A percentile compares a stretch with the other conserved stretches of the same genome.
These are phyloP conservation scores for Eustalomyia histrio DNA, from an alignment of 2,888 invertebrate genomes.

Conservation along the genomic window DNA sequence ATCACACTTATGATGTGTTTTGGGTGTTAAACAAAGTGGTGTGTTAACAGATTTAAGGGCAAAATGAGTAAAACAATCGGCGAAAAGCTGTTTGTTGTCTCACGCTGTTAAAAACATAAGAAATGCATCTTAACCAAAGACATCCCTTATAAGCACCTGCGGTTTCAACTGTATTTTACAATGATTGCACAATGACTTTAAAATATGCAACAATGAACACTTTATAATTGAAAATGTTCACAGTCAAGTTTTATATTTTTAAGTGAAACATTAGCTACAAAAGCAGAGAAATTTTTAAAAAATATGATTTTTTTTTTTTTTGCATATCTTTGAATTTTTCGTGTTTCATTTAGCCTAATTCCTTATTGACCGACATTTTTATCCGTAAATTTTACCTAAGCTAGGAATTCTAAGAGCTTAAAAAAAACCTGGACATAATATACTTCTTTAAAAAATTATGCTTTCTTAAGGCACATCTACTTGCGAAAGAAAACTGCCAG, in stretches of 20 bases:
- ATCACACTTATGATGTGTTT: constrained; percentile 21
- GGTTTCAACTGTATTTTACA: constrained; percentile 45
- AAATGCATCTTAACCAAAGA: constrained; percentile 57
- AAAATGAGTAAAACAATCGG: constrained; percentile 24
- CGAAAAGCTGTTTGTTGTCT: constrained; percentile 39
- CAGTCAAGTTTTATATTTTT: background rate
- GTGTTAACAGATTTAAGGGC: constrained; percentile 3
- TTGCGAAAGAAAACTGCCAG: no score
- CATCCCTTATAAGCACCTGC: constrained; percentile 57
- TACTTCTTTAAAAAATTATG: no score
- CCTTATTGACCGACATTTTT: no score
- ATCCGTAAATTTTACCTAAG: no score
- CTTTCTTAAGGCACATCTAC: no score
- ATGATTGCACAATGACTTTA: constrained; percentile 10
- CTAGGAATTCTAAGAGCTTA: no score
- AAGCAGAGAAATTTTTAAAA: no score
- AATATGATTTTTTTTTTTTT: no score
- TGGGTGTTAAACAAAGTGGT: constrained; percentile 11
- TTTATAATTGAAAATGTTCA: background rate
- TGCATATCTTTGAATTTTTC: no score
- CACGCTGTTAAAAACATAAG: constrained; percentile 61
- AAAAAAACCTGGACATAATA: no score
- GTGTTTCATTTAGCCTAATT: no score
- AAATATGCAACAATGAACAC: background rate
- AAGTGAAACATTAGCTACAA: background rate